Base-by-base conservation (phyloP, 2,113 vertebrate species). In the Xerus inauris region DNA sequence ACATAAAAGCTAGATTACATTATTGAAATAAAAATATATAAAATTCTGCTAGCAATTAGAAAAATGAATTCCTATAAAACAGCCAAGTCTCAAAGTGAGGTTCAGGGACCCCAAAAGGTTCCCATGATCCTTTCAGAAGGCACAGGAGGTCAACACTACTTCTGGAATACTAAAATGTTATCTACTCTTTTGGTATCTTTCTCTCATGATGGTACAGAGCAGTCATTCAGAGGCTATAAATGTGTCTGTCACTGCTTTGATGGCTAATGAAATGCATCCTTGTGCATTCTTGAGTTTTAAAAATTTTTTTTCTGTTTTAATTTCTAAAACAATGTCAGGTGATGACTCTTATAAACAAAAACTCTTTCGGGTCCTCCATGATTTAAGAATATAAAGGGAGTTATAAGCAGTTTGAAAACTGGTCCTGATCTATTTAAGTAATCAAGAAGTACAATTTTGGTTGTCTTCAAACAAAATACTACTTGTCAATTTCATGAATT, bases 401-500 rank as follows among this genome's bases (percentile, higher is more conserved):
- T 49, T 49, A 51, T 32, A 67, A 32, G 14, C 80, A 93, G 19
- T 80, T n/a, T 35, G n/a, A 91, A 49, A 91, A 79, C 10, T 64
- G 9, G 8, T 91, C 38, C 40, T 49, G 19, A 22, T 57, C 40
- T 47, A 69, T 35, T 84, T 24, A 75, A 40, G 13, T 13, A 71
- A 87, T 83, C 28, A 87, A 81, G 76, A 94, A 90, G 24, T 38
- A 38, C 20, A 69, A 87, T 72, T 16, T 32, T 91, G n/a, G 14
- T 81, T 79, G 38, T 51, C 24, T 65, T 83, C 49, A 84, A 65
- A 65, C 1, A 64, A 87, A 95, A 67, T 62, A 30, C 35, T 49
- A 81, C 62, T 96, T 85, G 54, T 40, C 75, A 75, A 57, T 57
- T 91, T 87, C 57, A 91, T 93, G 57, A 91, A 91, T 69, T 79